Evolutionary conservation across 2,888 invertebrate genomes (phyloP), one percentile per base, ranked within the genome.

Genomic region (Cabera pusaria): DNA sequence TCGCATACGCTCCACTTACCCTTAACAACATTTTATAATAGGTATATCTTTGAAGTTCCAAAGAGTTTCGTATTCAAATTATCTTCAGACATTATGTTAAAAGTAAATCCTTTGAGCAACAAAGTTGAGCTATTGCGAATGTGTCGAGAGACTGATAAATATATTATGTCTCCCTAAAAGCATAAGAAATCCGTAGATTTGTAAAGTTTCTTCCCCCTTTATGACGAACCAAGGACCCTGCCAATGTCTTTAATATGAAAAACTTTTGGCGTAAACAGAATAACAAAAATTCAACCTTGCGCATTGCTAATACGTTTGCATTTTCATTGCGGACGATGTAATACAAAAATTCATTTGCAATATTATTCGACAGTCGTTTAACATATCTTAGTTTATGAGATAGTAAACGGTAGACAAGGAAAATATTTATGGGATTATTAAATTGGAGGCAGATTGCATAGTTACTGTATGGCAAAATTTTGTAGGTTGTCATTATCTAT

Each of bases 191-290:
- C 73, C 82, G 67, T 73, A 86, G 80, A 87, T 86, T 86, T 87
- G 82, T 85, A 85, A 88, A 87, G 72, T 87, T 85, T n/a, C n/a
- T n/a, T 81, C 71, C 85, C 85, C 85, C 71, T 84, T 85, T 86
- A 86, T 83, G 85, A 85, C 71, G 76, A 72, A 73, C 68, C 68
- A 83, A 81, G 27, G 18, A 75, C 78, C 68, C 68, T 64, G 70
- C 74, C 80, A 71, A 84, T 83, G 85, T 85, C 81, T 83, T 81
- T 64, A 78, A 85, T 82, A 83, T 85, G 83, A 84, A 83, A 85
- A 86, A 86, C 75, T 82, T 84, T 71, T 62, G 68, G 51, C 55
- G 39, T 28, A 18, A 41, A 27, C 10, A 6, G 6, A 24, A 28
- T 39, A 44, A 38, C 11, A 47, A 20, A 73, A 55, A 59, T 29